Conservation (phyloP, 2,888 invertebrate genomes). For the Heliconius sara region DNA sequence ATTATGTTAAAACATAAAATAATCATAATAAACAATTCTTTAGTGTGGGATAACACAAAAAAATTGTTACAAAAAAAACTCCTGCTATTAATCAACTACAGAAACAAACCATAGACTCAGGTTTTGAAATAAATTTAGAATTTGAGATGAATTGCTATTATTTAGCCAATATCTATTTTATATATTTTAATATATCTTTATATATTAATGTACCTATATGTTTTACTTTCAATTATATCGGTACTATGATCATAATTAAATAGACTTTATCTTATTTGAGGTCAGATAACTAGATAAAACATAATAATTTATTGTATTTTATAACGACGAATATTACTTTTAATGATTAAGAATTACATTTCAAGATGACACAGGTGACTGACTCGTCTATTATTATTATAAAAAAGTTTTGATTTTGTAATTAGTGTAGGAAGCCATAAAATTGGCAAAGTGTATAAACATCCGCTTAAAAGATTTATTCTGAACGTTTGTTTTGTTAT, state of each 20-base stretch:
- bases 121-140: too few species aligned
- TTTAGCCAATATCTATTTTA: too few species aligned
- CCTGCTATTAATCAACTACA: too few species aligned
- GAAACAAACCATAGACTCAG: too few species aligned
- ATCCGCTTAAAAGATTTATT: not conserved
- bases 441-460: constrained; percentile 3
- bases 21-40: not conserved
- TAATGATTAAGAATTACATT: not conserved
- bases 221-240: not conserved
- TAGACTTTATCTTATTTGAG: not conserved
- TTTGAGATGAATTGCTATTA: too few species aligned
- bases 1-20: not conserved
- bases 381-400: not conserved
- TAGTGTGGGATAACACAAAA: too few species aligned
- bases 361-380: not conserved
- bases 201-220: not conserved
- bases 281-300: too few species aligned
- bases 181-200: too few species aligned
- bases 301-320: too few species aligned
- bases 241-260: not conserved
- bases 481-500: not conserved
- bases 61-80: too few species aligned
- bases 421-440: not conserved
- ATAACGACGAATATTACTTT: not conserved
- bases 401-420: not conserved